These are phyloP conservation scores for Scopus umbretta DNA, from an alignment of 2,113 vertebrate genomes.

Conservation along the genomic window DNA sequence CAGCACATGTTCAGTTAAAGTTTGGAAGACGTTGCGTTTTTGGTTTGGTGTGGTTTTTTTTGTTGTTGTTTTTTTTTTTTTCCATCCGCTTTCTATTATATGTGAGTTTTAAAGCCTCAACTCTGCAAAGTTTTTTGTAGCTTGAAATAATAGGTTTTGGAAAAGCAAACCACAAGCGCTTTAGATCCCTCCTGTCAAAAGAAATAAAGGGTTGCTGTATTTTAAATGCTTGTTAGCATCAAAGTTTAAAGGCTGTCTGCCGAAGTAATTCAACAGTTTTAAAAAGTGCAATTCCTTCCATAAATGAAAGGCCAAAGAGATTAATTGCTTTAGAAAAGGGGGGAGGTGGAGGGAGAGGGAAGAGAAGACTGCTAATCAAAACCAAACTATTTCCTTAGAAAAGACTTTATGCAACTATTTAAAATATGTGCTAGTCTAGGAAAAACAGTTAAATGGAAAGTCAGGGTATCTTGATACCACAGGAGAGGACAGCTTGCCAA, in stretches of 20 bases:
- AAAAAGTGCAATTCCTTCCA: not conserved
- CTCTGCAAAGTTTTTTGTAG: not conserved
- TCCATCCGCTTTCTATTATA: not conserved
- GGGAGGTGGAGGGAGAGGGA: not conserved
- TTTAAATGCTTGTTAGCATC: conserved; percentile 14
- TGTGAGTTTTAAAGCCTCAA: not conserved
- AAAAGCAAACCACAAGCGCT: not conserved
- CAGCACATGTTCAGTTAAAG: not conserved
- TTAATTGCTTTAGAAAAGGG: conserved; percentile 1
- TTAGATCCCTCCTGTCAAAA: not conserved
- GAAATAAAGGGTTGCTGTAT: not conserved
- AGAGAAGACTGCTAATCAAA: conserved; percentile 29
- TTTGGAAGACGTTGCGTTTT: not conserved
- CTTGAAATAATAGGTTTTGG: not conserved
- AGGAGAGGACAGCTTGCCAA: conserved; percentile 57
- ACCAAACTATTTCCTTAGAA: conserved; percentile 45
- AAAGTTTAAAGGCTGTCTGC: not conserved
- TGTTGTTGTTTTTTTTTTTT: not conserved
- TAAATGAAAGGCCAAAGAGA: not conserved
- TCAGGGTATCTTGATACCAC: conserved; percentile 51
- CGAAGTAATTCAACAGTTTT: not conserved
- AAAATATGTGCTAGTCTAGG: conserved; percentile 64
- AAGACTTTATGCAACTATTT: conserved; percentile 42
- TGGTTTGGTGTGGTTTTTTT: too few relatives aligned
- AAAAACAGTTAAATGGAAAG: conserved; percentile 63